phyloP scores from a whole-genome alignment of 2,888 invertebrate genomes.

The Tinea pellionella region DNA sequence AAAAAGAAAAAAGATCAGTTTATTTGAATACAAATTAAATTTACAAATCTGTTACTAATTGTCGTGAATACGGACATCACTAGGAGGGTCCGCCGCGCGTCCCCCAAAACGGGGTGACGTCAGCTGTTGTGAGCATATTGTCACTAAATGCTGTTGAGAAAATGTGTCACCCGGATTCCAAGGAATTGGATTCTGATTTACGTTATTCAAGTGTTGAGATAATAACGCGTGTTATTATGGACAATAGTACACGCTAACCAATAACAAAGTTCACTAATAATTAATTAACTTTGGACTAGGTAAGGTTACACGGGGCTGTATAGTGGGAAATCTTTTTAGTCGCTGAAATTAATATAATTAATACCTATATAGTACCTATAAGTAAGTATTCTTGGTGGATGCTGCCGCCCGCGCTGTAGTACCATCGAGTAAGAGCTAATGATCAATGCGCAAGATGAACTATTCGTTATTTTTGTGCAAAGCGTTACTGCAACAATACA shows the following conservation, averaged over 20 bases:
- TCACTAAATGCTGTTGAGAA: slow-evolving; percentile 27
- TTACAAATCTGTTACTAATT: neutral
- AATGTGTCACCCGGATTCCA: slow-evolving; percentile 19
- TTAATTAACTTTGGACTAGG: no score
- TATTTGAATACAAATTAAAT: neutral
- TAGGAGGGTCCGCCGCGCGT: neutral
- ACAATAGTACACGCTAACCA: neutral
- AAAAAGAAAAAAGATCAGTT: neutral
- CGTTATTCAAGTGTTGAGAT: neutral
- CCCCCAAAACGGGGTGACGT: slow-evolving; percentile 35
- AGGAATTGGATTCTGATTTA: slow-evolving; percentile 19
- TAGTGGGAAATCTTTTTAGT: no score
- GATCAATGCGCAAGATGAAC: no score
- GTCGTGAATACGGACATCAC: neutral
- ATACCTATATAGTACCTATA: no score
- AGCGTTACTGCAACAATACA: neutral
- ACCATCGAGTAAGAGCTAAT: no score
- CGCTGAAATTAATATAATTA: no score
- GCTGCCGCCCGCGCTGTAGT: no score
- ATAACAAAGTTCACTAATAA: no score
- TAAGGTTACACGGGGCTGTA: no score
- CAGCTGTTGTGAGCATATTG: slow-evolving; percentile 55
- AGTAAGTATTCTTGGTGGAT: no score
- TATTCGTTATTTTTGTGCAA: no score
- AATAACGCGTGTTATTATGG: no score